Conservation (phyloP, 2,113 vertebrate genomes). For the Stegostoma tigrinum region DNA sequence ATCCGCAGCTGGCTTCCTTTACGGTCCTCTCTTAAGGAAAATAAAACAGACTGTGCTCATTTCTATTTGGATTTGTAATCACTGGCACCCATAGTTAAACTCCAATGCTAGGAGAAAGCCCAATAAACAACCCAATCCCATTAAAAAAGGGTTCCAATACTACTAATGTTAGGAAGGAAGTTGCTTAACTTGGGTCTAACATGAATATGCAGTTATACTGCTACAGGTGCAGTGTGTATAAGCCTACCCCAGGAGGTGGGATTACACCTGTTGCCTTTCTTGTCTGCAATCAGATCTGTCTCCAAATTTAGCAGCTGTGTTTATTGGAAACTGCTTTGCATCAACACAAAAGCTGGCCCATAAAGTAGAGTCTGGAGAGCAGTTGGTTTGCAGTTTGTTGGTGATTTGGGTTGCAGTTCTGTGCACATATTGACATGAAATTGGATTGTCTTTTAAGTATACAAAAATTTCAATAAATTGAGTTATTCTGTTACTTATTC, state of each 20-base stretch:
- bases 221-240: neutral
- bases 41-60: neutral
- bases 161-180: neutral
- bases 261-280: slow-evolving; percentile 26
- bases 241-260: neutral
- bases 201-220: neutral
- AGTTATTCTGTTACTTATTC: neutral
- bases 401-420: neutral
- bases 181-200: neutral
- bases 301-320: slow-evolving; percentile 29
- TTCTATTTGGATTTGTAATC: neutral
- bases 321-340: slow-evolving; percentile 20
- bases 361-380: slow-evolving; percentile 15
- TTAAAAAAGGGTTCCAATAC: neutral
- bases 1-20: neutral
- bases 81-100: neutral
- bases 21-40: neutral
- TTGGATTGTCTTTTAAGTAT: slow-evolving; percentile 1
- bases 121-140: neutral
- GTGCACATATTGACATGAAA: neutral
- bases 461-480: neutral
- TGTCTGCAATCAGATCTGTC: neutral
- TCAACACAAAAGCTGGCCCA: slow-evolving; percentile 28
- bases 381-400: neutral
- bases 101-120: neutral